Percentiles rank a stretch among this genome's conserved stretches.
These are phyloP conservation scores for Scaptomyza cyrtandrae DNA, from an alignment of 2,888 invertebrate genomes.

Conservation along the genomic window DNA sequence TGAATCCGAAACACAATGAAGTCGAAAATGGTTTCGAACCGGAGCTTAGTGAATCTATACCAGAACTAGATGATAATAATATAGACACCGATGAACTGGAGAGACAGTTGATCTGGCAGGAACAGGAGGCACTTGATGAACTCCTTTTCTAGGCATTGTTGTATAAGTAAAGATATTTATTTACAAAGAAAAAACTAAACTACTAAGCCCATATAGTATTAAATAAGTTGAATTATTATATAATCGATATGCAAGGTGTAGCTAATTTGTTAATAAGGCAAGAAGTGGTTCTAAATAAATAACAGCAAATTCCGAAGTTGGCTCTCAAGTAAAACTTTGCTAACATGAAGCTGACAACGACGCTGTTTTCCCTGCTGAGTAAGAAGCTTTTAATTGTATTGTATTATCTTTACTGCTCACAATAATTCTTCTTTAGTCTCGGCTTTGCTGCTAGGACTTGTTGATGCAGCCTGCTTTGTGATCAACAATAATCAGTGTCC, in stretches of 20 bases:
- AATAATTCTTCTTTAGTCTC: conserved; percentile 23
- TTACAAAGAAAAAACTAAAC: background rate
- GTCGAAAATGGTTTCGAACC: conserved; percentile 67
- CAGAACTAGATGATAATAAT: conserved; percentile 36
- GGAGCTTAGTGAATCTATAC: conserved; percentile 58
- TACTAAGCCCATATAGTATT: background rate
- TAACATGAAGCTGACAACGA: background rate
- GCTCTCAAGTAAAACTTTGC: background rate
- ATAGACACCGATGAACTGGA: conserved; percentile 47
- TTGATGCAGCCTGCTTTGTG: conserved; percentile 70
- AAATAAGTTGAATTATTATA: too few species aligned
- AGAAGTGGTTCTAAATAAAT: background rate
- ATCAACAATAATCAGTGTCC: conserved; percentile 84
- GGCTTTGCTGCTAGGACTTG: conserved; percentile 50
- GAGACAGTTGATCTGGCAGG: conserved; percentile 33
- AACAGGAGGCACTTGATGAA: conserved; percentile 45
- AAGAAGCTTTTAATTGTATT: background rate
- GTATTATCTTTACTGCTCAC: background rate
- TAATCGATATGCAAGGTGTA: too few species aligned
- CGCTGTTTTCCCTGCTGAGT: background rate
- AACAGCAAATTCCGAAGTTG: background rate
- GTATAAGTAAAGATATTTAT: conserved; percentile 13
- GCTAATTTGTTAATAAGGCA: too few species aligned
- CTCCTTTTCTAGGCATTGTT: conserved; percentile 26
- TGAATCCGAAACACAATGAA: conserved; percentile 44